Base-by-base conservation (phyloP, 2,797 vertebrate genomes). In the Gobionotothen gibberifrons region DNA sequence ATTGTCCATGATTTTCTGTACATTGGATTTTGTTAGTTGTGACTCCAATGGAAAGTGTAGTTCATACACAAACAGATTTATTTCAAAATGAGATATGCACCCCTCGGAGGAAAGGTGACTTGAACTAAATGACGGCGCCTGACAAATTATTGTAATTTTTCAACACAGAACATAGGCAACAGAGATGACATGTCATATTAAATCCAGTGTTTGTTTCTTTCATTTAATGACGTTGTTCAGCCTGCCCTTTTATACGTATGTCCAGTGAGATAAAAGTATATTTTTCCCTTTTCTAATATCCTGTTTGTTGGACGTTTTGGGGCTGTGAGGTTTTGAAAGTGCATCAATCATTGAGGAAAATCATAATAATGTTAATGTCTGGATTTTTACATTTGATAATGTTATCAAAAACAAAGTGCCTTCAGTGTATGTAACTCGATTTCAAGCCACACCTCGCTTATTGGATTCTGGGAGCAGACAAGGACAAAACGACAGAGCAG, bases 321-420 rank as follows among this genome's bases (percentile, higher is more conserved):
- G 39, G 16, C n/a, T 72, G 14, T 51, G 53, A 60, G 10, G 56
- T 62, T 78, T 77, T 65, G 14, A 82, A 76, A 69, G 66, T 80
- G 78, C 73, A 51, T 82, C 32, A 39, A 75, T 15, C 47, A 56
- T 80, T 46, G 43, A 54, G 40, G 56, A 66, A 76, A 72, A 78
- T 39, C n/a, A 19, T 9, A 66, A 61, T 61, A 42, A 19, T 40
- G 21, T 48, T 29, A 60, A 52, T 42, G 62, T 61, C 26, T 68
- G 48, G 29, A 51, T 63, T 61, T 76, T 58, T 55, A 72, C 32
- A 69, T 60, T 64, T 62, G n/a, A 72, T 70, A 39, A 73, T 42
- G 43, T 71, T 26, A 75, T 81, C 22, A 81, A 80, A 80, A 83
- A 81, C 71, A 85, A 86, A 90, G 86, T 85, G 81, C 67, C 77